Evolutionary conservation across 1,140 invertebrate species (phyloP), one percentile per base, ranked within the genome.

Genomic region (Macrocentrus cingulum): DNA sequence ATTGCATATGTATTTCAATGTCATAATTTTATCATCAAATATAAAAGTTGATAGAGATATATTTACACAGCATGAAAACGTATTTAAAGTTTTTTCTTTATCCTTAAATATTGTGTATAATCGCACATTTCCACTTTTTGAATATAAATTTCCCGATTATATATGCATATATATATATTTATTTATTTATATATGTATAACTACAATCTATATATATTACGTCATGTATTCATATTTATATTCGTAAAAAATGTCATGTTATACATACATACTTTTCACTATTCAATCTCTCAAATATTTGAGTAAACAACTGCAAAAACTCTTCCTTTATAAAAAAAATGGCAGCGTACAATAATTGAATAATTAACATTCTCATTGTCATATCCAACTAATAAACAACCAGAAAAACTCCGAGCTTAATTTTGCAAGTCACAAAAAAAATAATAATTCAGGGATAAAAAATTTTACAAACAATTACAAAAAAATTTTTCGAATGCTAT

Each of bases 1-100:
- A 66, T 72, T 74, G 66, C 60, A 69, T 68, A 75, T 63, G 53
- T 75, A 70, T 64, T 67, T 63, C 55, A 63, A 52, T 64, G n/a
- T 66, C 68, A 73, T 69, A 68, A 68, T 60, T 69, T 74, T 61
- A 39, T 29, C 13, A 67, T 54, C 66, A n/a, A 55, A 75, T 75
- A 76, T 69, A 77, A 77, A 75, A 72, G 65, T 53, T 56, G 41
- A 11, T 18, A 44, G 9, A 13, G 41, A 45, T 37, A 69, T 67
- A 70, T 70, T 64, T 69, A 68, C 67, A 61, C 66, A 63, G 61
- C 62, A 62, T 34, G 61, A 59, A 63, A 39, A n/a, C n/a, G n/a
- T 52, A 56, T 52, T 29, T 50, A 59, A 54, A 59, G 50, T 37
- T 25, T 37, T 50, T 48, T 56, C 19, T 29, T 44, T 29, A 32